phyloP scores from a whole-genome alignment of 2,797 vertebrate genomes.

The Rhinoraja longicauda region DNA sequence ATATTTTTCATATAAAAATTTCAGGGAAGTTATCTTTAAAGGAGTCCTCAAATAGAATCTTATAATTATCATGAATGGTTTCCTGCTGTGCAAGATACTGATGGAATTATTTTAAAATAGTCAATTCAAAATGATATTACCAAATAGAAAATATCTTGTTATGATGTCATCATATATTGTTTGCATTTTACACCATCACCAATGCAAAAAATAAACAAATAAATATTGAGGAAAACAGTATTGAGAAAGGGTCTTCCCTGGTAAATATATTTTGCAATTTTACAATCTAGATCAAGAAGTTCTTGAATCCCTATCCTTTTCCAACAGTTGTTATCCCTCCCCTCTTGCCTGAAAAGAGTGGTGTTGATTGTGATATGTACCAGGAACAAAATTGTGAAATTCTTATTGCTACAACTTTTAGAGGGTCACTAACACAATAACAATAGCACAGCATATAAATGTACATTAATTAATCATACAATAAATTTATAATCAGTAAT shows the following conservation, averaged over 20 bases:
- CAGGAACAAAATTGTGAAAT: too few species aligned
- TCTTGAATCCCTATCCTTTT: neutral
- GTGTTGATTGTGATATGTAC: too few species aligned
- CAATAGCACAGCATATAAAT: too few species aligned
- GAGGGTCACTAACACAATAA: too few species aligned
- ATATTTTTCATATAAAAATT: constrained; percentile 2
- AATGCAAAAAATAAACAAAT: neutral
- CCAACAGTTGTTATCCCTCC: neutral
- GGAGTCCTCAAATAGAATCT: neutral
- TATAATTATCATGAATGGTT: neutral
- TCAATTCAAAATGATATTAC: neutral
- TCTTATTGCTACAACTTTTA: too few species aligned
- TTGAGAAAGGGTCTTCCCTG: neutral
- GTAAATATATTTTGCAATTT: neutral
- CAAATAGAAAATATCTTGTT: neutral
- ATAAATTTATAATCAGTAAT: too few species aligned
- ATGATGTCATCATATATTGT: neutral
- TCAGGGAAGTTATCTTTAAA: neutral
- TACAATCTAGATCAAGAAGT: neutral
- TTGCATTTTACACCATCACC: neutral
- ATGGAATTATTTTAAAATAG: neutral
- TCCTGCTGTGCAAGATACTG: neutral
- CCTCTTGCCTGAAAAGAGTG: neutral
- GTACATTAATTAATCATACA: too few species aligned
- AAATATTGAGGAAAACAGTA: neutral